Evolutionary conservation across 1,140 invertebrate species (phyloP).

Genomic region (Maniola jurtina): DNA sequence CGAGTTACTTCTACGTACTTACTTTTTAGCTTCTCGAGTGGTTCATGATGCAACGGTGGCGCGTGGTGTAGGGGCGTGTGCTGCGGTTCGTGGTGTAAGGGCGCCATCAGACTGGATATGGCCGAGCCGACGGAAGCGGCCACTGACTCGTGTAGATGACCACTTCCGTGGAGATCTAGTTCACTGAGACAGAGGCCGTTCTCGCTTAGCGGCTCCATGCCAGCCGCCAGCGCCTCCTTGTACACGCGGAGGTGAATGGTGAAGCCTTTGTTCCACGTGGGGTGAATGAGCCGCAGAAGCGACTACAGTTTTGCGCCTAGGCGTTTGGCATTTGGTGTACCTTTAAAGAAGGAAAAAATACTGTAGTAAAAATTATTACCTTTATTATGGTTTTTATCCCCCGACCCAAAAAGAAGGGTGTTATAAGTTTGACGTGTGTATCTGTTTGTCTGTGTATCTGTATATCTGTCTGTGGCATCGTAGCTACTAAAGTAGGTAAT

Average conservation of each 20-base stretch:
- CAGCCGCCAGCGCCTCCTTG: constrained; percentile 80
- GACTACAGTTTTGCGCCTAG: constrained; percentile 34
- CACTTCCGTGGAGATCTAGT: constrained; percentile 78
- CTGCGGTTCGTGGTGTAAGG: constrained; percentile 81
- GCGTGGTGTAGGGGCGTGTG: constrained; percentile 79
- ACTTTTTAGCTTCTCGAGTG: constrained; percentile 91
- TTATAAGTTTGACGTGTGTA: too few species aligned
- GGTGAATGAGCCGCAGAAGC: constrained; percentile 41
- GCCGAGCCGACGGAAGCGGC: constrained; percentile 83
- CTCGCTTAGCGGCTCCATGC: constrained; percentile 82
- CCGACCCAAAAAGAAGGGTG: too few species aligned
- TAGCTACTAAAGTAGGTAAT: too few species aligned
- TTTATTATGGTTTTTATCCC: not conserved
- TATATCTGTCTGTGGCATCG: too few species aligned
- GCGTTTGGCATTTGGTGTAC: constrained; percentile 33
- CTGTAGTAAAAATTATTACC: too few species aligned
- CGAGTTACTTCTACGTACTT: constrained; percentile 63
- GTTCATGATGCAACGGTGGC: constrained; percentile 85
- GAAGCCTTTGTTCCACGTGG: constrained; percentile 47
- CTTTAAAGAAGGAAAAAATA: constrained; percentile 34
- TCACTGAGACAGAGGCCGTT: constrained; percentile 86
- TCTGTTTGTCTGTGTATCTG: too few species aligned
- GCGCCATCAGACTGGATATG: constrained; percentile 83
- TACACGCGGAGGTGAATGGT: constrained; percentile 79
- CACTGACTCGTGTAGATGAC: constrained; percentile 78